phyloP scores from a whole-genome alignment of 2,113 vertebrate species.

The Menura novaehollandiae region DNA sequence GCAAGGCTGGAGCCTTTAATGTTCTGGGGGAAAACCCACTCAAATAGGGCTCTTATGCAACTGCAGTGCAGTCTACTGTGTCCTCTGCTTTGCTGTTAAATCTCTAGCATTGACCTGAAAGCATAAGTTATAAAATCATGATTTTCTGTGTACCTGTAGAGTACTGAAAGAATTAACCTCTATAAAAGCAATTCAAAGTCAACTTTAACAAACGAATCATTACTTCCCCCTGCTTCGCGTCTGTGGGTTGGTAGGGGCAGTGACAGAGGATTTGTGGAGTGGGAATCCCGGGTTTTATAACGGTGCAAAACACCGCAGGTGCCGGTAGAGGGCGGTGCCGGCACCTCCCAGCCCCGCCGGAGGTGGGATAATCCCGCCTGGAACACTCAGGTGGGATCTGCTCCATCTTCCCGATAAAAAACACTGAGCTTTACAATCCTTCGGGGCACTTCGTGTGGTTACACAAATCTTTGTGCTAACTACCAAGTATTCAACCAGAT shows the following conservation, averaged over 20 bases:
- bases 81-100: background rate
- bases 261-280: fast-evolving
- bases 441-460: fast-evolving
- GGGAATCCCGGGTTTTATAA: fast-evolving
- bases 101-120: background rate
- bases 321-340: conserved; percentile 28
- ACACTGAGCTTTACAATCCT: fast-evolving
- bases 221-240: fast-evolving
- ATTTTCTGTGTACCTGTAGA: background rate
- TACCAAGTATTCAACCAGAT: background rate
- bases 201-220: fast-evolving
- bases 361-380: fast-evolving
- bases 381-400: fast-evolving
- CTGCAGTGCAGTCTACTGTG: background rate
- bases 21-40: fast-evolving
- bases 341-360: background rate
- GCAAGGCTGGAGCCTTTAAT: background rate
- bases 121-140: fast-evolving
- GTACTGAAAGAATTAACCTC: background rate
- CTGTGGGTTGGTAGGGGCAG: no score
- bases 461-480: fast-evolving
- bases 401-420: background rate
- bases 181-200: background rate
- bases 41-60: fast-evolving
- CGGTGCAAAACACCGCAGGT: background rate